Evolutionary conservation across 2,113 vertebrate species (phyloP), one percentile per base, ranked within the genome.

Genomic region (Empidonax alnorum): DNA sequence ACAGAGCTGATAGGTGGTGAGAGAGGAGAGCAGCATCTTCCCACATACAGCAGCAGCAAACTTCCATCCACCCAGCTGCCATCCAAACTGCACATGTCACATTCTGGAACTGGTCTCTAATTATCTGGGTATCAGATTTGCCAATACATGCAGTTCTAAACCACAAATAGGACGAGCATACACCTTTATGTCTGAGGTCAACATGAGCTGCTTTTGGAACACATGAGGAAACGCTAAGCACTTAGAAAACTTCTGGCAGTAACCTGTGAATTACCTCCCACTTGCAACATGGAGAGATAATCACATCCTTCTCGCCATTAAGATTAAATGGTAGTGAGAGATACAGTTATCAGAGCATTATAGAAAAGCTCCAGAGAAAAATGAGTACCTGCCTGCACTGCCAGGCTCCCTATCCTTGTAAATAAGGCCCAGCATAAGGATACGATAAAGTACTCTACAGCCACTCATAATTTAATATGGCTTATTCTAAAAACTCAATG

Each of bases 401-500:
- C 25, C 47, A 86, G 79, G 30, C 33, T 66, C 76, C 42, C 46
- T 46, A 46, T 16, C 37, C 27, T 62, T 42, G 22, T 55, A 84
- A 74, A 31, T 55, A 90, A 90, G 75, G 53, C 50, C 44, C 50
- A 59, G 30, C 50, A 62, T 23, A 74, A 80, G 28, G 12, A 69
- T 15, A 77, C 3, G 88, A 58, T 74, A 81, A 92, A 83, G 66
- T 17, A 84, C 21, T 77, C 47, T 14, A 5, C 46, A 88, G 55
- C 8, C 30, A 39, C 75, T 88, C 35, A 18, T 47, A 80, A 88
- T 71, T 90, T 83, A 90, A 53, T 14, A 25, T n/a, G 27, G 35
- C 35, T 94, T 87, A 71, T 75, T 95, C 76, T 87, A 72, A 92
- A 88, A 59, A 28, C 2, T 21, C 59, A 86, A 20, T 30, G 46